Evolutionary conservation across 1,140 invertebrate species (phyloP).

Genomic region (Stegodyphus dumicola): DNA sequence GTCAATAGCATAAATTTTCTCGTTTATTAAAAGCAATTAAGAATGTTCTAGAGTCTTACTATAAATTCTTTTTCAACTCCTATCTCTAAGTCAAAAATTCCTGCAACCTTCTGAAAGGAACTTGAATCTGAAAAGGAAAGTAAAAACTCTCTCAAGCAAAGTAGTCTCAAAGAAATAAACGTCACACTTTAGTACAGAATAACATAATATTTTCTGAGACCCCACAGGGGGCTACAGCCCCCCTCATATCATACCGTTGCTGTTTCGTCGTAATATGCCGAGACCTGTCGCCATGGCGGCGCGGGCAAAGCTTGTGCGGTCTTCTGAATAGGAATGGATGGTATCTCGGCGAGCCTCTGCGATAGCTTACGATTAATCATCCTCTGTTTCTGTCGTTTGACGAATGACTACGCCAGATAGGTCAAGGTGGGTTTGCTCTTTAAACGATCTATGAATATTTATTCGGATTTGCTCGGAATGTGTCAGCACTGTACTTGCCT

Average conservation of each 20-base stretch:
- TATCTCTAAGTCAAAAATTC: too few species aligned
- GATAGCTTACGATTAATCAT: slow-evolving; percentile 36
- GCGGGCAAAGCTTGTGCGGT: slow-evolving; percentile 39
- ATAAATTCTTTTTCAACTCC: too few species aligned
- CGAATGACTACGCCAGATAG: slow-evolving; percentile 47
- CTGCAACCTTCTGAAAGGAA: too few species aligned
- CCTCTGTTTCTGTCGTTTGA: slow-evolving; percentile 50
- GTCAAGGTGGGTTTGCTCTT: slow-evolving; percentile 46
- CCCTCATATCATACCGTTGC: slow-evolving; percentile 13
- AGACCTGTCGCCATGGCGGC: slow-evolving; percentile 40
- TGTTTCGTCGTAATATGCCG: slow-evolving; percentile 33
- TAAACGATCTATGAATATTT: slow-evolving; percentile 23
- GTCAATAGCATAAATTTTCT: too few species aligned
- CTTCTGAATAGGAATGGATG: slow-evolving; percentile 21
- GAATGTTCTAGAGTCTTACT: too few species aligned
- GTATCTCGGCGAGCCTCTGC: slow-evolving; percentile 27
- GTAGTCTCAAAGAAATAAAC: too few species aligned
- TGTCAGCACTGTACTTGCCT: background rate
- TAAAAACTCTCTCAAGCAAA: too few species aligned
- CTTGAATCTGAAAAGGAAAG: too few species aligned
- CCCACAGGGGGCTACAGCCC: slow-evolving; percentile 14
- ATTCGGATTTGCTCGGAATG: slow-evolving; percentile 6
- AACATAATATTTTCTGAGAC: background rate
- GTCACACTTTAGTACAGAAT: background rate
- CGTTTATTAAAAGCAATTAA: too few species aligned